Conservation (phyloP, 2,888 invertebrate genomes). For the Euzophera pinguis region DNA sequence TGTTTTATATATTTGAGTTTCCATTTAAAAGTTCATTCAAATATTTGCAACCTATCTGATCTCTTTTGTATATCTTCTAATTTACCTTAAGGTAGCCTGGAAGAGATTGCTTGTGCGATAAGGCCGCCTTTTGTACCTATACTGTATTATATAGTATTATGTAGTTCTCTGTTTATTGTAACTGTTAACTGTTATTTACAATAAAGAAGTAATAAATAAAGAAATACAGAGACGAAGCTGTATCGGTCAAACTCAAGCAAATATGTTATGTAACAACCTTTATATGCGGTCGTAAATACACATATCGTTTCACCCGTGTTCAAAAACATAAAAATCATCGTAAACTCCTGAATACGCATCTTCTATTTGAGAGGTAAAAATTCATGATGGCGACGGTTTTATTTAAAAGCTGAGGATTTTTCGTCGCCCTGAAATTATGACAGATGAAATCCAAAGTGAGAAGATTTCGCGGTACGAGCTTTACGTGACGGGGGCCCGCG, state of each 20-base stretch:
- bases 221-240: not conserved
- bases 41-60: too few species aligned
- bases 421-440: constrained; percentile 54
- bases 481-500: constrained; percentile 45
- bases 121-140: too few species aligned
- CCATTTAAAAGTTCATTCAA: too few species aligned
- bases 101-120: too few species aligned
- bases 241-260: not conserved
- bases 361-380: constrained; percentile 36
- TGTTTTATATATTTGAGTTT: too few species aligned
- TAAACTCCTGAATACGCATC: constrained; percentile 34
- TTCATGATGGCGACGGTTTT: constrained; percentile 36
- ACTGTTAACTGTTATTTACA: too few species aligned
- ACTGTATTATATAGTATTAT: too few species aligned
- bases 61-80: too few species aligned
- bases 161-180: too few species aligned
- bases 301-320: constrained; percentile 35
- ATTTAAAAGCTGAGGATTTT: constrained; percentile 46
- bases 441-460: constrained; percentile 56
- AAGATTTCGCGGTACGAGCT: constrained; percentile 57
- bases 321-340: constrained; percentile 37
- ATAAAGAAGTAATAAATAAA: too few species aligned
- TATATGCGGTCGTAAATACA: constrained; percentile 40
- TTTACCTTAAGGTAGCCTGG: too few species aligned
- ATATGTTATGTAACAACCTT: not conserved